These are phyloP conservation scores for Oryzias sinensis DNA, from an alignment of 2,797 vertebrate species.

Conservation along the genomic window DNA sequence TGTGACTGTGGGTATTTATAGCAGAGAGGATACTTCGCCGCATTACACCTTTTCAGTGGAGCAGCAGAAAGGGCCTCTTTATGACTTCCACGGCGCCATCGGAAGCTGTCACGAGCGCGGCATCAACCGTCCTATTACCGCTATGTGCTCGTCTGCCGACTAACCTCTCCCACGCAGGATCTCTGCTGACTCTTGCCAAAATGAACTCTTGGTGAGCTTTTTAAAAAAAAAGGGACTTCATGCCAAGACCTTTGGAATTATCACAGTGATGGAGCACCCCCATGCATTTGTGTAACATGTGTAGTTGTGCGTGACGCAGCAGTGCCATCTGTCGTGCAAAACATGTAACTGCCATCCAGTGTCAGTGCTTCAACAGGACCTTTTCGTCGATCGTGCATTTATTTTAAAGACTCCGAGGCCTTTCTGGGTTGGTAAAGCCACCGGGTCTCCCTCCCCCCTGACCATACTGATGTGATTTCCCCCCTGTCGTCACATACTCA, in stretches of 20 bases:
- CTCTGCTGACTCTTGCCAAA: conserved; percentile 24
- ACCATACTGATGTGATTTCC: conserved; percentile 50
- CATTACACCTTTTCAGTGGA: conserved; percentile 23
- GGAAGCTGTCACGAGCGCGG: conserved; percentile 54
- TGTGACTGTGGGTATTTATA: conserved; percentile 51
- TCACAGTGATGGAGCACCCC: conserved; percentile 54
- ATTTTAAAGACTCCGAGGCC: conserved; percentile 38
- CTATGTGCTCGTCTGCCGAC: conserved; percentile 29
- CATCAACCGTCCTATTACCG: conserved; percentile 49
- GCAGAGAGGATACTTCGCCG: conserved; percentile 39
- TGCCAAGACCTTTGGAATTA: conserved; percentile 47
- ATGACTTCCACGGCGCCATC: conserved; percentile 51
- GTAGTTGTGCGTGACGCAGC: conserved; percentile 69
- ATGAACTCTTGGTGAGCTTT: conserved; percentile 41
- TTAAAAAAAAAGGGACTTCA: conserved; percentile 28
- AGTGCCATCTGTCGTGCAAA: conserved; percentile 73
- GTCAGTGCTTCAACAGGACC: conserved; percentile 38
- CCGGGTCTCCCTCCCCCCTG: conserved; percentile 34
- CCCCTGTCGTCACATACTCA: conserved; percentile 62
- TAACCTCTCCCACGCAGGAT: neutral
- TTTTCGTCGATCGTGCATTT: conserved; percentile 40
- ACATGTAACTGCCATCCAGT: conserved; percentile 64
- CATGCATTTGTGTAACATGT: conserved; percentile 73
- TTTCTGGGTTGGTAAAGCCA: conserved; percentile 51
- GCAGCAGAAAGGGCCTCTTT: conserved; percentile 29